A percentile compares a stretch with the other conserved stretches of the same genome.
Conservation (phyloP, 1,140 invertebrate species). For the Heliconius nattereri region DNA sequence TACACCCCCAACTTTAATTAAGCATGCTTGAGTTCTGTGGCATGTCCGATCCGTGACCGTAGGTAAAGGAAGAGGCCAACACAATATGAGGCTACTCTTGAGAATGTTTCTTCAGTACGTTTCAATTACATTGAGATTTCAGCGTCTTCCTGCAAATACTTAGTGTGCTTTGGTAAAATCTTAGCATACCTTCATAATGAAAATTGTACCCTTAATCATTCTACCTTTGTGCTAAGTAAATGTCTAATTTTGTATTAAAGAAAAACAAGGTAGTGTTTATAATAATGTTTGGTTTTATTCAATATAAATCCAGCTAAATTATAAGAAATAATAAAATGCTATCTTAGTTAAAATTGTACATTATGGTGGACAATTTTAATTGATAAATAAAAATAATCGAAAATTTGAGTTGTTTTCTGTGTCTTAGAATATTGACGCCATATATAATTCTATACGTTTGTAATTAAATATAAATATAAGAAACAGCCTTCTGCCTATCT, state of each 20-base stretch:
- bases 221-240: too few species aligned
- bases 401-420: too few species aligned
- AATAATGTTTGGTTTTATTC: too few species aligned
- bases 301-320: too few species aligned
- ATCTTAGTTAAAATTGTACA: too few species aligned
- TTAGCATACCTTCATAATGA: background rate
- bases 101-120: conserved; percentile 34
- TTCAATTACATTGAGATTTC: conserved; percentile 36
- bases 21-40: conserved; percentile 31
- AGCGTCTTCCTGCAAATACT: conserved; percentile 19
- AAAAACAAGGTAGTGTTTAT: too few species aligned
- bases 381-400: too few species aligned
- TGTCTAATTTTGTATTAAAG: too few species aligned
- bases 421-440: background rate
- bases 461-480: background rate
- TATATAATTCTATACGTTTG: background rate
- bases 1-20: conserved; percentile 18
- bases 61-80: conserved; percentile 30
- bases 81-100: conserved; percentile 29
- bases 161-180: background rate
- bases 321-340: too few species aligned
- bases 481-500: background rate
- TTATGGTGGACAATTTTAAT: too few species aligned
- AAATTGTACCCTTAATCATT: background rate
- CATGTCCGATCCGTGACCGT: conserved; percentile 34